Base-by-base conservation (phyloP, 2,888 invertebrate genomes). In the Sinopyrophorus schimmeli region DNA sequence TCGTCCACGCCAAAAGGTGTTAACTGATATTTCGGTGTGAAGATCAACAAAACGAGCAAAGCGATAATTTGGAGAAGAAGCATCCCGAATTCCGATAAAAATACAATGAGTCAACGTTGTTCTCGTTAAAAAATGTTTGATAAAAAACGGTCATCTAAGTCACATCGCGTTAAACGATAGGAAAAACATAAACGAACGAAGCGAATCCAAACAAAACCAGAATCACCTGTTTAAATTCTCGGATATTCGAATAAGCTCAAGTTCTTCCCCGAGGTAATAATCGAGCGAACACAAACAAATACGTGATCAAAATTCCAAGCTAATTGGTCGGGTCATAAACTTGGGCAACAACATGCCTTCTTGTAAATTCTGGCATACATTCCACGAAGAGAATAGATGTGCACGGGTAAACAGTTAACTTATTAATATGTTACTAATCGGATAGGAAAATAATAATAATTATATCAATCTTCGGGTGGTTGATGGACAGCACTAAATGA, bases 271-370 rank as follows among this genome's bases (percentile, higher is more conserved):
- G n/a, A 17, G 32, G 32, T n/a, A n/a, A n/a, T n/a, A n/a, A n/a
- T n/a, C n/a, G n/a, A n/a, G n/a, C n/a, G n/a, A n/a, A 32, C 17
- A 32, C 32, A 42, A 42, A 42, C 31, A 32, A 40, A 40, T 32
- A 18, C 41, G 41, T 16, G 41, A 48, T 48, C 27, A 35, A 48
- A 9, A 48, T 48, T 48, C 47, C 41, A 21, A 23, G 30, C 30
- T 48, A 48, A 48, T 48, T 48, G 41, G 31, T 37, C 16, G 9
- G 26, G 34, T 17, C 27, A 43, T 34, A 35, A 43, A 43, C 24
- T 43, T 43, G 34, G 26, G 16, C 41, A 31, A 39, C 40, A 31
- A 30, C 38, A 30, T 11, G 30, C 20, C 20, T n/a, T n/a, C n/a
- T 17, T 14, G 31, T 9, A 31, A 23, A 41, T 10, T 11, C 12